Conservation (phyloP, 1,140 invertebrate species). For the Drosophila guanche region DNA sequence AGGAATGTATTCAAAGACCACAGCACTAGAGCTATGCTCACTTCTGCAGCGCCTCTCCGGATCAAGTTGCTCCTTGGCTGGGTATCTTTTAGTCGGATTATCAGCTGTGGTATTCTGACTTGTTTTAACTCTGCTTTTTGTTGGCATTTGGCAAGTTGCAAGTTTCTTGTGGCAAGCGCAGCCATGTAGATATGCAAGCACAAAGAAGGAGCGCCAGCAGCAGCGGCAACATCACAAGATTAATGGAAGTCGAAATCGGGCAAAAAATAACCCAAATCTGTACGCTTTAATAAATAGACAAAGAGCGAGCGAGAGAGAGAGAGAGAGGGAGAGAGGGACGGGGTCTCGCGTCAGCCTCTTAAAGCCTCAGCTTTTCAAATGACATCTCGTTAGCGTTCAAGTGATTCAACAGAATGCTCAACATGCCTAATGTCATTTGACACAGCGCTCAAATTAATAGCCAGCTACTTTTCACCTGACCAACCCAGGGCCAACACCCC, state of each 20-base stretch:
- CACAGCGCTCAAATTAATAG: conserved; percentile 77
- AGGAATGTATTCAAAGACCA: no score
- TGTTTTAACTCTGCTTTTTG: conserved; percentile 44
- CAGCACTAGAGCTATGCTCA: no score
- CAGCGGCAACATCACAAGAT: conserved; percentile 19
- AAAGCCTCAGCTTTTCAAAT: conserved; percentile 69
- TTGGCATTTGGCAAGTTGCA: conserved; percentile 31
- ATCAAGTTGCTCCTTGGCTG: no score
- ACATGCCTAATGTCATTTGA: conserved; percentile 80
- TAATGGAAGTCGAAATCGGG: conserved; percentile 40
- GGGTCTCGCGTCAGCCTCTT: conserved; percentile 23
- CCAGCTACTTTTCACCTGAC: conserved; percentile 78
- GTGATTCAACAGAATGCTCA: conserved; percentile 80
- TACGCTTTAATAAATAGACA: conserved; percentile 30
- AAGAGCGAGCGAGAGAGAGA: background rate
- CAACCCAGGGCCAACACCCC: conserved; percentile 19
- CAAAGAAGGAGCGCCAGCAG: conserved; percentile 5
- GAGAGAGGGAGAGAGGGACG: background rate
- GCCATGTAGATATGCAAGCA: conserved; percentile 36
- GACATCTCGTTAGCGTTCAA: conserved; percentile 76
- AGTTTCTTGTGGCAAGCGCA: conserved; percentile 41
- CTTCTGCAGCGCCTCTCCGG: no score
- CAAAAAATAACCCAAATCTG: conserved; percentile 44
- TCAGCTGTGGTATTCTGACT: no score
- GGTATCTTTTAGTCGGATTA: no score